A percentile compares a stretch with the other conserved stretches of the same genome.
phyloP scores from a whole-genome alignment of 2,888 invertebrate genomes.

The Aleiodes testaceus region DNA sequence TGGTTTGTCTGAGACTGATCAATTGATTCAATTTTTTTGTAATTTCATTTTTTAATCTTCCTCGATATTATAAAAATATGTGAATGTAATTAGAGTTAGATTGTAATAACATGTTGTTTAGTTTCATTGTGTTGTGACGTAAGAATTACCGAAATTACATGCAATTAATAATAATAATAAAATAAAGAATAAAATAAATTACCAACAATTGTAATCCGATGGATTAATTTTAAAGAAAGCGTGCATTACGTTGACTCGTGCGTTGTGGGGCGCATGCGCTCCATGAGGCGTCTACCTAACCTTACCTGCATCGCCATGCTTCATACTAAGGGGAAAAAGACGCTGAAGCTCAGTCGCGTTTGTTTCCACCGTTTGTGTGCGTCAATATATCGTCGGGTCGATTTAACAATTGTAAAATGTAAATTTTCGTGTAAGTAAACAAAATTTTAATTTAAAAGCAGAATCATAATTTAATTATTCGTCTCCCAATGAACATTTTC shows the following conservation, averaged over 20 bases:
- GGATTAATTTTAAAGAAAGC: too few species aligned
- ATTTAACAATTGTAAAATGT: not conserved
- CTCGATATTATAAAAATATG: not conserved
- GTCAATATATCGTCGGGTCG: constrained; percentile 31
- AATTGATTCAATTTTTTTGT: constrained; percentile 15
- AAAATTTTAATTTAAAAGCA: not conserved
- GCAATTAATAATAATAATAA: constrained; percentile 3
- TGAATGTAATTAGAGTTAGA: too few species aligned
- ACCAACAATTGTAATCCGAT: too few species aligned
- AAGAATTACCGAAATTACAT: not conserved
- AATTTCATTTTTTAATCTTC: not conserved
- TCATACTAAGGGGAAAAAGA: too few species aligned
- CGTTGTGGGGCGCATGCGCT: too few species aligned
- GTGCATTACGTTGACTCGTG: too few species aligned
- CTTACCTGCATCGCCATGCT: too few species aligned
- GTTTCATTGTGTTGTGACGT: too few species aligned
- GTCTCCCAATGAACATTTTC: not conserved
- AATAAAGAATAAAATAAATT: not conserved
- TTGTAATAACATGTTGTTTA: too few species aligned
- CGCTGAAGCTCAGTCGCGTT: constrained; percentile 49
- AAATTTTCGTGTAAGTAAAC: not conserved
- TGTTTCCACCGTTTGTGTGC: constrained; percentile 50
- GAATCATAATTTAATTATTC: not conserved
- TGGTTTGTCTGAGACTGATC: constrained; percentile 8
- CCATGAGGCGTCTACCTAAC: too few species aligned